Conservation (phyloP, 2,888 invertebrate species). For the Buathra laborator region DNA sequence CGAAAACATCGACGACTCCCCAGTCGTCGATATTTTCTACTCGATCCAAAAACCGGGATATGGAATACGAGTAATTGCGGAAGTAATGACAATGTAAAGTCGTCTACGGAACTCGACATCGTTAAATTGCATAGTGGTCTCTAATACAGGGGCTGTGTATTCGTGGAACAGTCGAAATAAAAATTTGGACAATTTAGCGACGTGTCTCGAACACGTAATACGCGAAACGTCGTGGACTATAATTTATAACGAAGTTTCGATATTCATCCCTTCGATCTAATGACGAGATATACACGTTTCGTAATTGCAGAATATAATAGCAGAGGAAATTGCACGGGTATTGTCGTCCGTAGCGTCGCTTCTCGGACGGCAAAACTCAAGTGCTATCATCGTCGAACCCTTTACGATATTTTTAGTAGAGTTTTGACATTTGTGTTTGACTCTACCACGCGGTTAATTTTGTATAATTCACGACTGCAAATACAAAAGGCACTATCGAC, state of each 20-base stretch:
- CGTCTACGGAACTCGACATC: neutral
- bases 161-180: neutral
- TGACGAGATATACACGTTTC: neutral
- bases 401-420: neutral
- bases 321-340: neutral
- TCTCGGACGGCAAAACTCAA: neutral
- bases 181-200: neutral
- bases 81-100: conserved; percentile 2
- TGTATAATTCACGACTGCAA: neutral
- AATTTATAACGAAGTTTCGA: neutral
- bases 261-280: neutral
- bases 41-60: neutral
- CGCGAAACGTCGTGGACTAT: neutral
- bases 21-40: neutral
- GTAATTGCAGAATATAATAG: neutral
- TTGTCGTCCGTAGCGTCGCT: neutral
- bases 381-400: no score
- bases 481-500: neutral
- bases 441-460: neutral
- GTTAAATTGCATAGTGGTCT: neutral
- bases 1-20: neutral
- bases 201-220: neutral
- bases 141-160: neutral
- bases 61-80: neutral
- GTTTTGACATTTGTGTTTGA: neutral